phyloP scores from a whole-genome alignment of 2,113 vertebrate genomes.

The Serilophus lunatus region DNA sequence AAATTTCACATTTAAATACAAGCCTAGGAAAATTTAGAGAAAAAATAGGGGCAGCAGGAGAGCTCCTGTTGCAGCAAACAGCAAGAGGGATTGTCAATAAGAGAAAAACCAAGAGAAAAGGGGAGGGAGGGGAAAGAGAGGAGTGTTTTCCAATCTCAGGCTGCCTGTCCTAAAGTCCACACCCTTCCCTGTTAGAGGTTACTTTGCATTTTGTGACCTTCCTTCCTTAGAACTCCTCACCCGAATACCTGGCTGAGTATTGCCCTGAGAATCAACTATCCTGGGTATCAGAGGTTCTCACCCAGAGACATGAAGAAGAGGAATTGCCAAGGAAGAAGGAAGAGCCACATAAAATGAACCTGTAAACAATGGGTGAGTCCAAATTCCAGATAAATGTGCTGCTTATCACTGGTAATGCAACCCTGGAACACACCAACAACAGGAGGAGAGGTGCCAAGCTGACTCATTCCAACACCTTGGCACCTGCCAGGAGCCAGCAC shows the following conservation, averaged over 20 bases:
- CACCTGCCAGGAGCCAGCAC: not conserved
- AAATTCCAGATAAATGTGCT: fast-evolving
- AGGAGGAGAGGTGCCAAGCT: not conserved
- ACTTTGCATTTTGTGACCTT: not conserved
- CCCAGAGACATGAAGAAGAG: not conserved
- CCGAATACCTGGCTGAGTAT: not conserved
- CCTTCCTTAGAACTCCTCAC: not conserved
- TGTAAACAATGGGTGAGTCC: not conserved
- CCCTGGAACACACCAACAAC: not conserved
- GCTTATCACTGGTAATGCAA: not conserved
- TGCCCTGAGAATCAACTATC: fast-evolving
- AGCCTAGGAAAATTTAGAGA: not conserved
- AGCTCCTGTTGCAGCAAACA: not conserved
- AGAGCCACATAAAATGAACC: not conserved
- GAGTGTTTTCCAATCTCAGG: not conserved
- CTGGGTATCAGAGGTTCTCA: not conserved
- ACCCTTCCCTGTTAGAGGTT: not conserved
- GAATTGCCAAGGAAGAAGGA: not conserved
- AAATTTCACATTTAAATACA: not conserved
- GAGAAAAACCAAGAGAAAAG: not conserved
- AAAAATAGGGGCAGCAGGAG: not conserved
- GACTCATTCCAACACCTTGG: not conserved
- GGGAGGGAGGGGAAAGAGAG: not conserved
- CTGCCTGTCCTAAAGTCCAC: not conserved
- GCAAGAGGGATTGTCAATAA: not conserved